Conservation (phyloP, 2,888 invertebrate species). For the Encarsia formosa region DNA sequence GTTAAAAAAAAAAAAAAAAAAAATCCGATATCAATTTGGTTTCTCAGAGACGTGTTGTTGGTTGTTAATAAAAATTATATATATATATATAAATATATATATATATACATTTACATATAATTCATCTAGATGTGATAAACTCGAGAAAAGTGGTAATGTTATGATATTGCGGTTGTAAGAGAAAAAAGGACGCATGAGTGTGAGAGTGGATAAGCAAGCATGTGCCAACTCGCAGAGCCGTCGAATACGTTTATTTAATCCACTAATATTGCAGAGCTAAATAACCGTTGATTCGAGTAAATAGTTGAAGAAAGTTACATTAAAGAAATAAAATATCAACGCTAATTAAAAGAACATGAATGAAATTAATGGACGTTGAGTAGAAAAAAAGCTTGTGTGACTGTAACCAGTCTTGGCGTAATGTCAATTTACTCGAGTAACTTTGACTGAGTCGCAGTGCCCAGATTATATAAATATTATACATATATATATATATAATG, state of each 20-base stretch:
- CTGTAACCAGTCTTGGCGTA: slow-evolving; percentile 22
- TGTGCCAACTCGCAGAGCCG: slow-evolving; percentile 24
- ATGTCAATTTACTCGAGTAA: slow-evolving; percentile 39
- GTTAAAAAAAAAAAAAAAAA: neutral
- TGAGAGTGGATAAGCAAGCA: slow-evolving; percentile 21
- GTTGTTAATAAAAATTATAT: slow-evolving; percentile 12
- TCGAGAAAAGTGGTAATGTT: slow-evolving; percentile 20
- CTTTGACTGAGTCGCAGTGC: slow-evolving; percentile 36
- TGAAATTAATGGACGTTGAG: slow-evolving; percentile 3
- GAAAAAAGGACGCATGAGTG: neutral
- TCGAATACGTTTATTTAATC: slow-evolving; percentile 22
- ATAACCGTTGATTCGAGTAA: slow-evolving; percentile 6
- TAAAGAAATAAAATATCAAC: neutral
- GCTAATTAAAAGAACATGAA: neutral
- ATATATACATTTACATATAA: too few species aligned
- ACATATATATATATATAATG: slow-evolving; percentile 10
- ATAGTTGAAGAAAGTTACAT: neutral
- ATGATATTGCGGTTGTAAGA: slow-evolving; percentile 12
- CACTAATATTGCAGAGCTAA: slow-evolving; percentile 8
- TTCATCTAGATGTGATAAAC: slow-evolving; percentile 25
- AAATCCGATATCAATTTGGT: slow-evolving; percentile 9
- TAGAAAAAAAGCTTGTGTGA: slow-evolving; percentile 5
- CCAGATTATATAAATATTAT: slow-evolving; percentile 23
- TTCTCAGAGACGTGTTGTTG: slow-evolving; percentile 24
- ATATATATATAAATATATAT: slow-evolving; percentile 8